Evolutionary conservation across 2,797 vertebrate genomes (phyloP), one percentile per base, ranked within the genome.

Genomic region (Fundulus diaphanus): DNA sequence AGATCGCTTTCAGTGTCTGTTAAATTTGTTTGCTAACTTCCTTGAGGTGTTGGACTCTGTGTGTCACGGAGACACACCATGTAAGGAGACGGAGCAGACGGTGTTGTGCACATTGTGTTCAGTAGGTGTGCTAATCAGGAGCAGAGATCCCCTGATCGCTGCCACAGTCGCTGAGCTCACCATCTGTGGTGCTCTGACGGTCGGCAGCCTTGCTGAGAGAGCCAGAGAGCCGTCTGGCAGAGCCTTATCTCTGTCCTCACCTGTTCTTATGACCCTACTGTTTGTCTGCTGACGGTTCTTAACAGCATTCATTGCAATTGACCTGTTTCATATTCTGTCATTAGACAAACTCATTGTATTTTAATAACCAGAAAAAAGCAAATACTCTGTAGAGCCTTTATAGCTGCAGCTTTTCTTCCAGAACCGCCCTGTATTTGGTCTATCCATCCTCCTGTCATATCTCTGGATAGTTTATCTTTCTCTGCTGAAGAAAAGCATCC

Each of bases 161-260:
- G 91, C 89, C 92, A 91, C 79, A 83, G 92, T 92, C 79, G 44
- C 91, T 72, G 85, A 90, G 92, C 40, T 77, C 78, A 81, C 94
- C 95, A 96, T 96, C 95, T 96, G 95, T 93, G 92, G 75, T 56
- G 46, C 83, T 77, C 80, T 24, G 85, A 88, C 66, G 82, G 85
- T 81, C 78, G 79, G 80, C 79, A 84, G 83, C 75, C 81, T 89
- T 89, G 79, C 85, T 80, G 81, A 83, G 80, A 78, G 77, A 88
- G 81, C 81, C 83, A 84, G 83, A 85, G 57, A 68, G 71, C 80
- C 61, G 85, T 85, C 80, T 90, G 84, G 59, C 79, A 22, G 68
- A 66, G 74, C 70, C 74, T 79, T 77, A 71, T 70, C 78, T 33
- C 65, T 72, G 68, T 68, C 76, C 78, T 88, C 61, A 27, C 78